A percentile compares a stretch with the other conserved stretches of the same genome.
phyloP scores from a whole-genome alignment of 2,888 invertebrate genomes.

The Dryobotodes eremita region DNA sequence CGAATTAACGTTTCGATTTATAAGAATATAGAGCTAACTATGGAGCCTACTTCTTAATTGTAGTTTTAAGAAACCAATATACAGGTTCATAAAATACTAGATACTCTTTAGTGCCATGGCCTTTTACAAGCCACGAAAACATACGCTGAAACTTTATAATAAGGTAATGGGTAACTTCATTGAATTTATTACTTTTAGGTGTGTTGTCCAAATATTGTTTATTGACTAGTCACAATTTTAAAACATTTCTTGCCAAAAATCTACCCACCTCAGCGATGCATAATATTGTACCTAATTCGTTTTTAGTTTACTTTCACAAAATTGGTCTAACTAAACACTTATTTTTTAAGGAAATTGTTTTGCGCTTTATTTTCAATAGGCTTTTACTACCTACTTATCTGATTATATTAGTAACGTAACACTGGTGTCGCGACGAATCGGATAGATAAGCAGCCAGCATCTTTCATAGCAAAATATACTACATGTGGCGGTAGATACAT shows the following conservation, averaged over 20 bases:
- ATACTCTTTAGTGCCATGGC: constrained; percentile 45
- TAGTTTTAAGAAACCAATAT: neutral
- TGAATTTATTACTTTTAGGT: constrained; percentile 46
- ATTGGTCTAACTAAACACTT: neutral
- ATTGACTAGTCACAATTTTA: constrained; percentile 44
- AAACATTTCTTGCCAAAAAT: constrained; percentile 47
- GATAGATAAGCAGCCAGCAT: neutral
- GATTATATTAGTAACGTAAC: neutral
- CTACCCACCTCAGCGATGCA: constrained; percentile 38
- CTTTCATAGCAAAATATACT: neutral
- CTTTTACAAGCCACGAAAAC: constrained; percentile 24
- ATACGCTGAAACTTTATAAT: constrained; percentile 44
- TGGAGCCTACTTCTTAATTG: neutral
- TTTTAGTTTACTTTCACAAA: neutral
- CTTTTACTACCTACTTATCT: neutral
- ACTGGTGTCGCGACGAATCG: neutral
- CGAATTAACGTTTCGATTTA: constrained; percentile 20
- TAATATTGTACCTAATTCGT: neutral
- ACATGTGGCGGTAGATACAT: neutral
- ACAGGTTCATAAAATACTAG: neutral
- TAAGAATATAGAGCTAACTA: neutral
- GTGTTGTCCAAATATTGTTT: constrained; percentile 30
- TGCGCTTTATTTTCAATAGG: neutral
- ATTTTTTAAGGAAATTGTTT: neutral
- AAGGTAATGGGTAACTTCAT: constrained; percentile 37